phyloP scores from a whole-genome alignment of 2,888 invertebrate genomes.

The Noctuana brunneofusca region DNA sequence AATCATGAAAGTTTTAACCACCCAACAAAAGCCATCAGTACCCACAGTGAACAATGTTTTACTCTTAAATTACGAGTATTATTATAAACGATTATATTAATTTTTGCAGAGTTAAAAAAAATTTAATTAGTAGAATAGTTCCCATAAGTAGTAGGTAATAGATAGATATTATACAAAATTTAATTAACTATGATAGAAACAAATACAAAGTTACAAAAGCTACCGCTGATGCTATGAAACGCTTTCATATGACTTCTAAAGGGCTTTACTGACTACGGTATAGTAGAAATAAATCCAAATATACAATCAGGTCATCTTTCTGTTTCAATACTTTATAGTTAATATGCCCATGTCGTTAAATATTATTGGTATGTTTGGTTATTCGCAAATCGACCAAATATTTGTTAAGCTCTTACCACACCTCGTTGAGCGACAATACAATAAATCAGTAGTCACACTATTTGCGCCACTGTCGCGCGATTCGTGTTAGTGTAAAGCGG shows the following conservation, averaged over 20 bases:
- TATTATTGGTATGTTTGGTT: conserved; percentile 27
- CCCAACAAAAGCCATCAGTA: conserved; percentile 30
- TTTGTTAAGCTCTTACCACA: conserved; percentile 34
- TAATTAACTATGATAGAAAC: too few relatives aligned
- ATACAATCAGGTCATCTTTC: neutral
- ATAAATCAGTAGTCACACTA: conserved; percentile 32
- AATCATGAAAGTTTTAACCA: conserved; percentile 31
- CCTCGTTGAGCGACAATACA: conserved; percentile 29
- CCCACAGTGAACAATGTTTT: conserved; percentile 24
- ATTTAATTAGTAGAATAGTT: too few relatives aligned
- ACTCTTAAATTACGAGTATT: conserved; percentile 17
- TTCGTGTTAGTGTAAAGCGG: conserved; percentile 18
- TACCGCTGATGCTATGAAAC: too few relatives aligned
- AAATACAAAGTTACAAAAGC: too few relatives aligned
- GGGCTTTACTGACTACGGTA: neutral
- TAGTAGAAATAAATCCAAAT: neutral
- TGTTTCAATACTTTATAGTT: conserved; percentile 6
- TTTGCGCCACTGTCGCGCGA: conserved; percentile 22
- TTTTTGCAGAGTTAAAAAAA: too few relatives aligned
- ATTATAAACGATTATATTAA: conserved; percentile 7
- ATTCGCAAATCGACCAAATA: conserved; percentile 26
- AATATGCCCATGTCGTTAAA: conserved; percentile 10
- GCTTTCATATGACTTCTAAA: too few relatives aligned
- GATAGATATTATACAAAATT: too few relatives aligned
- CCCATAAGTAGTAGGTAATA: too few relatives aligned